Conservation (phyloP, 2,113 vertebrate genomes). For the Sminthopsis crassicaudata region DNA sequence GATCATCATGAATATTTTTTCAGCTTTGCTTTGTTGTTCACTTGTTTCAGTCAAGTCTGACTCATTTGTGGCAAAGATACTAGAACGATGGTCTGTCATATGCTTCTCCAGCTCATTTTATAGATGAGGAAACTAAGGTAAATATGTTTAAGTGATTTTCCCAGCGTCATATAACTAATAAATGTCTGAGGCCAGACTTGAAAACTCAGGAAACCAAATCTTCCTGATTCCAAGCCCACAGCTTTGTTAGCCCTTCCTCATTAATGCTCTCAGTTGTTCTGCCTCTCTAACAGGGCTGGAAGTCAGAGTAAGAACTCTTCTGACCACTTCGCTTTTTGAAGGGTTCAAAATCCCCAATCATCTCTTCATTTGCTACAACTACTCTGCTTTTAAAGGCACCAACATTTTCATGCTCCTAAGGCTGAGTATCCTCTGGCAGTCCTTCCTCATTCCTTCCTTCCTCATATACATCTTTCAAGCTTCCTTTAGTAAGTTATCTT, state of each 20-base stretch:
- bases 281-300: not conserved
- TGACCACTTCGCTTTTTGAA: not conserved
- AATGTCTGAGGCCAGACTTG: too few species aligned
- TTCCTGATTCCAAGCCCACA: not conserved
- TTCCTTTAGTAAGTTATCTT: not conserved
- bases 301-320: not conserved
- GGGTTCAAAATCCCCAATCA: not conserved
- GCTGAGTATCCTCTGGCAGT: not conserved
- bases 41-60: too few species aligned
- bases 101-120: too few species aligned
- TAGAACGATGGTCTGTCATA: too few species aligned
- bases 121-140: too few species aligned
- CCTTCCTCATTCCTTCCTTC: too few species aligned
- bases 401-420: not conserved
- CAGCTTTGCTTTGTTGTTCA: not conserved
- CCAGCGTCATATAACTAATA: too few species aligned
- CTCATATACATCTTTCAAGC: not conserved
- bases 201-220: too few species aligned
- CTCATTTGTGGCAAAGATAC: too few species aligned
- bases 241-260: not conserved
- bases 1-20: not conserved
- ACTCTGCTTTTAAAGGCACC: too few species aligned
- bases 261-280: not conserved
- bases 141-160: too few species aligned
- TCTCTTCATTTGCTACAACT: too few species aligned